These are phyloP conservation scores for Rhynchonycteris naso DNA, from an alignment of 2,797 vertebrate genomes.

Conservation along the genomic window DNA sequence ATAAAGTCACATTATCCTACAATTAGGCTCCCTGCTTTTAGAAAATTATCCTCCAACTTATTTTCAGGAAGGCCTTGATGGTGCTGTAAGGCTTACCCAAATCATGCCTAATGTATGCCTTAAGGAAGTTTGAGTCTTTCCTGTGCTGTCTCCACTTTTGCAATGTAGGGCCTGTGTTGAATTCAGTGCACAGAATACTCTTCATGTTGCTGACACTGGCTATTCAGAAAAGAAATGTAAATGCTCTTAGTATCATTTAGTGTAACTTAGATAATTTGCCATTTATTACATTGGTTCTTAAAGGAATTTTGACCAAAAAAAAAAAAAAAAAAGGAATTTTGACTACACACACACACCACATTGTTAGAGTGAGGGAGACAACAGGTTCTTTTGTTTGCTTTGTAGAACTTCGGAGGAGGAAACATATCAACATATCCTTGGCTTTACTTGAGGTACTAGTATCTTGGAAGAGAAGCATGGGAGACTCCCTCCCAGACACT, in stretches of 20 bases:
- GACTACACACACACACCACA: no score
- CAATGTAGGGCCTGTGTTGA: neutral
- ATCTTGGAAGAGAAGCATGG: neutral
- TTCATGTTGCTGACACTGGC: neutral
- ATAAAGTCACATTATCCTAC: conserved; percentile 17
- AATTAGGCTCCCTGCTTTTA: conserved; percentile 31
- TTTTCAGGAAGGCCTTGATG: conserved; percentile 39
- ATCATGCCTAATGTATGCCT: neutral
- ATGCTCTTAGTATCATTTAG: neutral
- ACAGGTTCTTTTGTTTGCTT: conserved; percentile 55
- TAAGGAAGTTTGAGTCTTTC: conserved; percentile 56
- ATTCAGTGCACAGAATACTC: neutral
- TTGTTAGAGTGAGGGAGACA: conserved; percentile 38
- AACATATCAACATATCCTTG: neutral
- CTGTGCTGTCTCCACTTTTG: conserved; percentile 9
- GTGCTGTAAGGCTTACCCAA: neutral
- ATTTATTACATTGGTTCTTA: conserved; percentile 44
- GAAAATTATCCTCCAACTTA: conserved; percentile 43
- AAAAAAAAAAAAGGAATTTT: conserved; percentile 62
- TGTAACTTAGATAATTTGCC: conserved; percentile 28
- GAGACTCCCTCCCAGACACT: neutral
- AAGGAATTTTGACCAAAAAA: conserved; percentile 61
- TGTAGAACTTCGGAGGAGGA: conserved; percentile 44
- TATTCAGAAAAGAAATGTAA: conserved; percentile 45
- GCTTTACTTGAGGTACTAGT: conserved; percentile 1